Evolutionary conservation across 2,888 invertebrate genomes (phyloP).

Genomic region (Ligdia adustata): DNA sequence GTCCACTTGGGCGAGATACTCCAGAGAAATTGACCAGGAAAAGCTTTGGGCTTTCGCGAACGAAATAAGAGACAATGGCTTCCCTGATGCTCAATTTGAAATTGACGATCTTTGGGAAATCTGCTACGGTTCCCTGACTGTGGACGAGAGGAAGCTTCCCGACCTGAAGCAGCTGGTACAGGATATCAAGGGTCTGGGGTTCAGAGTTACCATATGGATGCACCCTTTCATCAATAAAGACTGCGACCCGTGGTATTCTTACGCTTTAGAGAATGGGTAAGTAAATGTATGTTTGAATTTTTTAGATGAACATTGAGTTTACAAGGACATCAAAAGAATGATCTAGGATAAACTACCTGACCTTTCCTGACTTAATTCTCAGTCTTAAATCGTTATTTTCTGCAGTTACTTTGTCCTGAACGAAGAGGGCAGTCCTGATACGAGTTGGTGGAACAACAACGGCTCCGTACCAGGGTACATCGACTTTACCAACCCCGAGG

Average conservation of each 20-base stretch:
- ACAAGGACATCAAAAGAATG: too few species aligned
- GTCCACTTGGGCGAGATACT: slow-evolving; percentile 94
- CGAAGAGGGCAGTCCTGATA: slow-evolving; percentile 73
- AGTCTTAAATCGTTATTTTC: too few species aligned
- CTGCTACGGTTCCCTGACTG: slow-evolving; percentile 92
- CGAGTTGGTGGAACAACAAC: slow-evolving; percentile 82
- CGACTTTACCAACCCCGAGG: slow-evolving; percentile 89
- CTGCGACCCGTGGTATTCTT: slow-evolving; percentile 85
- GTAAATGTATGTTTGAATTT: too few species aligned
- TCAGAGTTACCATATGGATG: slow-evolving; percentile 91
- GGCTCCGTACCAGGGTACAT: slow-evolving; percentile 83
- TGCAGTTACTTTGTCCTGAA: slow-evolving; percentile 80
- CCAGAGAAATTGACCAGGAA: slow-evolving; percentile 85
- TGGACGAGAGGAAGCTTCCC: slow-evolving; percentile 88
- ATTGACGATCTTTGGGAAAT: slow-evolving; percentile 96
- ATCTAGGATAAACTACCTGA: too few species aligned
- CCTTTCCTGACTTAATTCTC: too few species aligned
- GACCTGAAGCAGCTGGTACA: slow-evolving; percentile 85
- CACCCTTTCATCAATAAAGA: slow-evolving; percentile 93
- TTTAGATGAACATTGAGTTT: too few species aligned
- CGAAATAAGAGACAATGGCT: slow-evolving; percentile 86
- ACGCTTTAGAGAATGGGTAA: slow-evolving; percentile 84
- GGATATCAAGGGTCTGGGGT: slow-evolving; percentile 86
- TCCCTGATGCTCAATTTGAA: slow-evolving; percentile 90
- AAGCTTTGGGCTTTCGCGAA: slow-evolving; percentile 86